Base-by-base conservation (phyloP, 2,113 vertebrate species). In the Silurus glanis region DNA sequence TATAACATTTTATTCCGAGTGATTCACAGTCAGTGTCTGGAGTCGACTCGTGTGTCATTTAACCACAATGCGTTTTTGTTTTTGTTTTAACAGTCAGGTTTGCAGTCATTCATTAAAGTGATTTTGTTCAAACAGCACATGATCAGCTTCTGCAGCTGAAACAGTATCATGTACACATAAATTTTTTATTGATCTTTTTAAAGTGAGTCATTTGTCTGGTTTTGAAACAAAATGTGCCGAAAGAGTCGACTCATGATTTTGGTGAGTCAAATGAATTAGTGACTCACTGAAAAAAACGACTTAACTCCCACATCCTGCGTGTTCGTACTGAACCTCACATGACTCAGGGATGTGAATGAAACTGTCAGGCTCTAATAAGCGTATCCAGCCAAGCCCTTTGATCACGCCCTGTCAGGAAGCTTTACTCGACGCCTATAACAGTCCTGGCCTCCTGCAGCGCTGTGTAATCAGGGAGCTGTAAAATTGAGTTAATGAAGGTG, bases 401-500 rank as follows among this genome's bases (percentile, higher is more conserved):
- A 86, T 86, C 64, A 67, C 17, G 16, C 75, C 37, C 45, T 9
- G 21, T 69, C 47, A 86, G 61, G n/a, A 28, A 71, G 16, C 66
- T 58, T 58, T 56, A 82, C 72, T 45, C 51, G 66, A 81, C 28
- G 47, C 47, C 75, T 23, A 10, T 88, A 72, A 83, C 80, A 80
- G 61, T 45, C 55, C 49, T 47, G 80, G 61, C 75, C 75, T 76
- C 84, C 82, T n/a, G 13, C 78, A 21, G 84, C 8, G 84, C 64
- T 1, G 45, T 72, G 25, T 83, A 86, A 90, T 84, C 76, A 81
- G 69, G 80, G 37, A 37, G 58, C 69, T 61, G 59, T 76, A 67
- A 89, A 84, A 9, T 19, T 79, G 51, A 84, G 67, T 59, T 76
- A 81, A 86, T 76, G 9, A 84, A 81, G 67, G 16, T 51, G 53